A percentile compares a stretch with the other conserved stretches of the same genome.
These are phyloP conservation scores for Drosophila mercatorum DNA, from an alignment of 2,888 invertebrate genomes.

Conservation along the genomic window DNA sequence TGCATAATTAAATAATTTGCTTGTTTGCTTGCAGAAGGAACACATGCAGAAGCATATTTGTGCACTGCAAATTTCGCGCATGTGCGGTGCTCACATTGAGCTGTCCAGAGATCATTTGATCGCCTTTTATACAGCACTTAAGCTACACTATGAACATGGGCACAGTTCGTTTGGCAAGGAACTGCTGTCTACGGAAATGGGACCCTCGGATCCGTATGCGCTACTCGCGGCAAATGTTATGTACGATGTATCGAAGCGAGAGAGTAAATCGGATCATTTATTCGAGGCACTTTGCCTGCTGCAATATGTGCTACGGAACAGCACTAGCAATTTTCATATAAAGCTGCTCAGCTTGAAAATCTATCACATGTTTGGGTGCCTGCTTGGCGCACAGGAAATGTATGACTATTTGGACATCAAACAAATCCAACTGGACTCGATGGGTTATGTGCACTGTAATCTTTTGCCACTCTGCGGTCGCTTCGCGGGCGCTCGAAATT, in stretches of 20 bases:
- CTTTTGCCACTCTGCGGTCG: constrained; percentile 90
- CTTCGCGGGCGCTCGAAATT: constrained; percentile 88
- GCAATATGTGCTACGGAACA: constrained; percentile 90
- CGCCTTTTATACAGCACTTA: constrained; percentile 87
- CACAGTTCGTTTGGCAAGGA: constrained; percentile 86
- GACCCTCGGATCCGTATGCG: constrained; percentile 92
- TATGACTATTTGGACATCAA: constrained; percentile 94
- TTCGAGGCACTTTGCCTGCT: constrained; percentile 89
- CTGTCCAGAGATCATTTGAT: constrained; percentile 86
- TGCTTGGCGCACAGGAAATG: constrained; percentile 89
- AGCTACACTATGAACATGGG: constrained; percentile 88
- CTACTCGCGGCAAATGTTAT: constrained; percentile 88
- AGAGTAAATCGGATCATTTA: constrained; percentile 86
- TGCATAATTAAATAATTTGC: not conserved
- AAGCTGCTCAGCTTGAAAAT: constrained; percentile 93
- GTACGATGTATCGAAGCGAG: constrained; percentile 86
- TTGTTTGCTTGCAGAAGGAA: constrained; percentile 85
- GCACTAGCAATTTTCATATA: constrained; percentile 95
- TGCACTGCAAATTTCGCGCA: constrained; percentile 90
- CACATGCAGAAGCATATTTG: constrained; percentile 94
- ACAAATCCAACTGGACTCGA: constrained; percentile 95
- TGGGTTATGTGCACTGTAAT: constrained; percentile 93
- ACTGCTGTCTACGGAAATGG: constrained; percentile 89
- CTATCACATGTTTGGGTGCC: constrained; percentile 91
- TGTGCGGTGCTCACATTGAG: constrained; percentile 89